Evolutionary conservation across 2,888 invertebrate genomes (phyloP).

Genomic region (Drosophila setosimentum): DNA sequence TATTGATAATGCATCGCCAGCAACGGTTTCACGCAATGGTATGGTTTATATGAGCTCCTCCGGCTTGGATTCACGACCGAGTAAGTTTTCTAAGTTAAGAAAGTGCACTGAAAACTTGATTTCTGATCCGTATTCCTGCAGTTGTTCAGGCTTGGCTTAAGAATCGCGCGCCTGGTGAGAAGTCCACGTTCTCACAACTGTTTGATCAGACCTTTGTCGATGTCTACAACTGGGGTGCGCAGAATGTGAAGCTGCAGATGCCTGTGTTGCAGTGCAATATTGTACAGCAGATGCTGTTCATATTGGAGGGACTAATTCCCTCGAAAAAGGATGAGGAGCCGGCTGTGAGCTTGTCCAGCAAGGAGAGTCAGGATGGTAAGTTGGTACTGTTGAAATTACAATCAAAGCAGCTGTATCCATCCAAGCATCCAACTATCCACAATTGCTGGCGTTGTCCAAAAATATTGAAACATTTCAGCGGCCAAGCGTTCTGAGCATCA

Average conservation of each 20-base stretch:
- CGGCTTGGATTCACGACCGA: constrained; percentile 96
- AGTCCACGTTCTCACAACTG: constrained; percentile 89
- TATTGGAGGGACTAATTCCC: constrained; percentile 95
- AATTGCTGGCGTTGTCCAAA: constrained; percentile 34
- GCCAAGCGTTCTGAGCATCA: constrained; percentile 72
- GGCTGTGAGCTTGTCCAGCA: constrained; percentile 85
- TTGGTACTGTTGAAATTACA: constrained; percentile 13
- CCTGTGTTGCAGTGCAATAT: constrained; percentile 96
- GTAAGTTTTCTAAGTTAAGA: constrained; percentile 78
- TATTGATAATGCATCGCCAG: constrained; percentile 98
- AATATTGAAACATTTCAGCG: constrained; percentile 72
- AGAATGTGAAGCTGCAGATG: constrained; percentile 93
- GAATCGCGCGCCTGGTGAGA: constrained; percentile 87
- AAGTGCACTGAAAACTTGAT: neutral
- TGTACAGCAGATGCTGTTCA: constrained; percentile 92
- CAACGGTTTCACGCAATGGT: constrained; percentile 97
- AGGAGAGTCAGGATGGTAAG: constrained; percentile 86
- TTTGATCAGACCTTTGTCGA: constrained; percentile 91
- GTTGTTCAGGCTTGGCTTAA: constrained; percentile 95
- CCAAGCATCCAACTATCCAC: constrained; percentile 8
- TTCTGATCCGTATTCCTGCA: neutral
- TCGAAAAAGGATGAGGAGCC: constrained; percentile 88
- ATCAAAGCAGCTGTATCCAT: constrained; percentile 13
- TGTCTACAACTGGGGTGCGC: constrained; percentile 93
- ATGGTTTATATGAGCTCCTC: constrained; percentile 99